Conservation (phyloP, 2,888 invertebrate genomes). For the Stenodera caucasica region DNA sequence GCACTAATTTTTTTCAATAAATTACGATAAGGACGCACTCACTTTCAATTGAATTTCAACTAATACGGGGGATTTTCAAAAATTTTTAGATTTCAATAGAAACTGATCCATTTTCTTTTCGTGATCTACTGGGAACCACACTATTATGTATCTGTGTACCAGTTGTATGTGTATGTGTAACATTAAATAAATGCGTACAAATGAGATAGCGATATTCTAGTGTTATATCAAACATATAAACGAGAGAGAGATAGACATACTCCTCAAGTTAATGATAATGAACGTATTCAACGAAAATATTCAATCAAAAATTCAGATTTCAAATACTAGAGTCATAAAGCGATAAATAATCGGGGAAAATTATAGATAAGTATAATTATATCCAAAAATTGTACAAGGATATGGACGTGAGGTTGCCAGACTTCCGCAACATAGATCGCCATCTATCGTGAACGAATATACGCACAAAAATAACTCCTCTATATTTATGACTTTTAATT, state of each 20-base stretch:
- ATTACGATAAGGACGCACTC: not conserved
- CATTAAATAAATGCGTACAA: not conserved
- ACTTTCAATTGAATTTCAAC: not conserved
- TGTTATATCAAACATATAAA: not conserved
- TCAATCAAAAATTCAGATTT: too few species aligned
- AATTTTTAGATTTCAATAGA: not conserved
- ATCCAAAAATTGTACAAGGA: too few species aligned
- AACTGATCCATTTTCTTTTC: constrained; percentile 4
- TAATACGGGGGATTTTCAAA: not conserved
- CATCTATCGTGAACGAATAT: too few species aligned
- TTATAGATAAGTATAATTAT: too few species aligned
- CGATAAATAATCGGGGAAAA: too few species aligned
- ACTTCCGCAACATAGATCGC: too few species aligned
- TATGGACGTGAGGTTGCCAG: too few species aligned
- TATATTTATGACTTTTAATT: too few species aligned
- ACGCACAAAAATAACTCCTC: too few species aligned
- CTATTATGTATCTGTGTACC: not conserved
- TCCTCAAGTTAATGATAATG: not conserved
- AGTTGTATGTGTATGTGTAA: not conserved
- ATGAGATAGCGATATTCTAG: not conserved
- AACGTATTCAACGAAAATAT: too few species aligned
- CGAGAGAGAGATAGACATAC: not conserved
- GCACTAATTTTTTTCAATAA: not conserved
- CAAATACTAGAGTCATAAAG: too few species aligned
- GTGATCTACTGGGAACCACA: not conserved